Evolutionary conservation across 2,888 invertebrate genomes (phyloP).

Genomic region (Nomada lathburiana): DNA sequence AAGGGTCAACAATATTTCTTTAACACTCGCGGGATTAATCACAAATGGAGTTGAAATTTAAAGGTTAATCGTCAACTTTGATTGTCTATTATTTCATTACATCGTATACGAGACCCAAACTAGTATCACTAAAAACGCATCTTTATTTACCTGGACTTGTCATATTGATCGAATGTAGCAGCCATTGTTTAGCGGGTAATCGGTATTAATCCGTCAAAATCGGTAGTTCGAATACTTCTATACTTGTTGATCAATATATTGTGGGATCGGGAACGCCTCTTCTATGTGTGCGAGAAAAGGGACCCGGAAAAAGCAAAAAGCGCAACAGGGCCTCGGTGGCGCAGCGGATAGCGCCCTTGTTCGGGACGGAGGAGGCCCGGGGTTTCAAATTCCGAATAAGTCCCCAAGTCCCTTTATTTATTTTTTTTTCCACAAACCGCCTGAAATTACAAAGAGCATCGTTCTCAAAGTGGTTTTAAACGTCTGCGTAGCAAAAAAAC

Average conservation of each 20-base stretch:
- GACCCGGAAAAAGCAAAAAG: conserved; percentile 56
- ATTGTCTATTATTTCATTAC: neutral
- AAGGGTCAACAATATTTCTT: too few species aligned
- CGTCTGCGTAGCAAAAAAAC: conserved; percentile 47
- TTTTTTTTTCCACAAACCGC: conserved; percentile 16
- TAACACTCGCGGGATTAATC: neutral
- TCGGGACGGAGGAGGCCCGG: conserved; percentile 35
- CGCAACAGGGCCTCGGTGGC: conserved; percentile 39
- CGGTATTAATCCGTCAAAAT: conserved; percentile 46
- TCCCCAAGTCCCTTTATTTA: conserved; percentile 15
- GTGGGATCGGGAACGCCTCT: conserved; percentile 46
- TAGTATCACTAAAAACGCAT: neutral
- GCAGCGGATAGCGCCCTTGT: conserved; percentile 29
- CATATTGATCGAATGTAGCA: conserved; percentile 89
- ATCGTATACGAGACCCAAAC: neutral
- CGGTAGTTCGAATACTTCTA: conserved; percentile 20
- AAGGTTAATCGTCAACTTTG: conserved; percentile 20
- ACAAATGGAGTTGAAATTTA: neutral
- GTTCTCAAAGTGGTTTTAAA: conserved; percentile 35
- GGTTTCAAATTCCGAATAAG: conserved; percentile 23
- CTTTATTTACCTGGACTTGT: conserved; percentile 87
- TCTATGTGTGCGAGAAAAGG: conserved; percentile 33
- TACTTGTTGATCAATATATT: conserved; percentile 61
- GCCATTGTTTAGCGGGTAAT: conserved; percentile 85
- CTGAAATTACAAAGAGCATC: conserved; percentile 46